Base-by-base conservation (phyloP, 1,140 invertebrate genomes). In the Harpegnathos saltator region DNA sequence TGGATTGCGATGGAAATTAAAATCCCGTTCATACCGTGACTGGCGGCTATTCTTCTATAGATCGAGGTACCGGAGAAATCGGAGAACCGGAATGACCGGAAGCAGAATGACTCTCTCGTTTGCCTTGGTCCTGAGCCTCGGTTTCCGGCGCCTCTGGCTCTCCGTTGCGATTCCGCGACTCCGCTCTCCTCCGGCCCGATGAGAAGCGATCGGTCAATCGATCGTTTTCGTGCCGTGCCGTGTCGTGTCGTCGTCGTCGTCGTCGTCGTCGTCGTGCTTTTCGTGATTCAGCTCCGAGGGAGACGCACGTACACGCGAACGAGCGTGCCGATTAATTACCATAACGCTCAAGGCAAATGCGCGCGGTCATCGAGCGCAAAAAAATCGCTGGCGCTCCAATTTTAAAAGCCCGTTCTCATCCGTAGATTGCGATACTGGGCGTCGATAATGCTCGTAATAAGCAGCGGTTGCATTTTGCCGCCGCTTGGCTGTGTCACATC, bases 241-340 rank as follows among this genome's bases (percentile, higher is more conserved):
- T 24, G 15, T 24, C n/a, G 44, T 22, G 61, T n/a, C 9, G 44
- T n/a, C n/a, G n/a, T n/a, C n/a, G n/a, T n/a, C n/a, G n/a, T n/a
- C n/a, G n/a, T n/a, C n/a, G n/a, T n/a, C 38, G 12, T 3, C 33
- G 50, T 52, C 54, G 54, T 58, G 54, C 54, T 29, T 22, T 38
- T 26, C 52, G 50, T n/a, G 17, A 44, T 44, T 54, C 29, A 44
- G 15, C 38, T 56, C 4, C 61, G 17, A 19, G 22, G 65, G 69
- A 58, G 71, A 58, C 26, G 50, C 33, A 26, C 52, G 38, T 9
- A 50, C 19, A 17, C 5, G 26, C 56, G 56, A 75, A 26, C 48
- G 5, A 62, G 26, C 24, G 59, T 58, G 50, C 33, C 69, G 71
- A 82, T 86, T 85, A 86, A 85, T 86, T 82, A 85, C 54, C 71